Evolutionary conservation across 2,888 invertebrate genomes (phyloP).

Genomic region (Drosophila neonasuta): DNA sequence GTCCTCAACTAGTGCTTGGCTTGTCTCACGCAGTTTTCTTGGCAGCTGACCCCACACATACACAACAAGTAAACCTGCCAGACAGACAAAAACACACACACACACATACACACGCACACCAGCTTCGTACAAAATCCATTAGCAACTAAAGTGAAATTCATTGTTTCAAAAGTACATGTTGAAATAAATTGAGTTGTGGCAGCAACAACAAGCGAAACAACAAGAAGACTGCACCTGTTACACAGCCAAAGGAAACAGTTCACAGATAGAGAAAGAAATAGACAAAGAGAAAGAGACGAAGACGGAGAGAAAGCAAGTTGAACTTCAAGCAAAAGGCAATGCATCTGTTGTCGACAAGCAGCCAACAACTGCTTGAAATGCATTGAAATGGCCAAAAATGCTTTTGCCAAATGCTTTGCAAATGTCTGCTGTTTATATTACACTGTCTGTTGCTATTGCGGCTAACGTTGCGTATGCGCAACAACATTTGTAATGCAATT

Average conservation of each 20-base stretch:
- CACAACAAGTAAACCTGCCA: conserved; percentile 8
- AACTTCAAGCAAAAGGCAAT: conserved; percentile 33
- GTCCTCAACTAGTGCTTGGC: conserved; percentile 48
- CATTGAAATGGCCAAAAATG: conserved; percentile 63
- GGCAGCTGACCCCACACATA: conserved; percentile 62
- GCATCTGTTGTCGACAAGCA: conserved; percentile 56
- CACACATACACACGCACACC: conserved; percentile 17
- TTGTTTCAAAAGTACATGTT: conserved; percentile 79
- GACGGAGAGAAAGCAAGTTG: neutral
- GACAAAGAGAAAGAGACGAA: neutral
- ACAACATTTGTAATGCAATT: conserved; percentile 62
- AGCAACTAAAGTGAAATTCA: conserved; percentile 79
- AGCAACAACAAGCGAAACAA: conserved; percentile 49
- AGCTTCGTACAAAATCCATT: conserved; percentile 75
- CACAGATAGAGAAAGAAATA: conserved; percentile 2
- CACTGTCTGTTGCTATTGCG: conserved; percentile 13
- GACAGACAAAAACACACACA: conserved; percentile 16
- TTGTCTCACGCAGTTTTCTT: conserved; percentile 67
- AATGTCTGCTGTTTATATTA: conserved; percentile 28
- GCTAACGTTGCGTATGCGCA: conserved; percentile 63
- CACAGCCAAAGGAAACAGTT: conserved; percentile 53
- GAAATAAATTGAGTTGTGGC: conserved; percentile 79
- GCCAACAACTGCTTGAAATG: conserved; percentile 59
- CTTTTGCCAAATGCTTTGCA: conserved; percentile 9
- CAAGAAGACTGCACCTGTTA: conserved; percentile 66